Evolutionary conservation across 2,113 vertebrate species (phyloP), one percentile per base, ranked within the genome.

Genomic region (Corvus cornix): DNA sequence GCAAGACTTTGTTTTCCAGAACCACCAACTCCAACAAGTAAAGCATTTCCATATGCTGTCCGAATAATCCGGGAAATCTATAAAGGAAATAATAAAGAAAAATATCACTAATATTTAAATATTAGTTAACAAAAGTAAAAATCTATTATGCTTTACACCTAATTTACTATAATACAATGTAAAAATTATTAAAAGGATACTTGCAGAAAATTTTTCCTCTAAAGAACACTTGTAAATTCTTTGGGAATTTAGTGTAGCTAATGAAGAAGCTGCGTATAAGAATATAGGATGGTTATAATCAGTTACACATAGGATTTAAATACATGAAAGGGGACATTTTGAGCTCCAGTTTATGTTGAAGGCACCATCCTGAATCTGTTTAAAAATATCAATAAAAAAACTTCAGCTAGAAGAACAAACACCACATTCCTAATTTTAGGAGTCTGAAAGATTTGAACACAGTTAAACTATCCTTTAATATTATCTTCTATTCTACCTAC

Each of bases 1-100:
- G 98, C 98, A 88, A 98, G 97, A 77, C 98, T 98, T 88, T 98
- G 98, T 76, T 98, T 98, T 91, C 98, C 98, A 2, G 98, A 98
- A 46, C 98, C 98, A 70, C 98, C 98, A 35, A 98, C 98, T 46
- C 98, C 98, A 81, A 98, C 98, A 79, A 98, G 97, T 96, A 98
- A 93, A 11, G 98, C 98, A 81, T 98, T 98, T 91, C 98, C 98
- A 96, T 97, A 97, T 3, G 97, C 93, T 67, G 98, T 98, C 28
- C 98, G 97, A 91, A 98, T 96, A 96, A 98, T 97, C 48, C 98
- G 96, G 66, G 98, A 98, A 93, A 98, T 97, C 98, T 98, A 53
- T 72, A 90, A 37, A 87, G 44, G 67, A 82, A 89, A 91, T 88
- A 27, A 72, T 16, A 10, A 37, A 89, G 53, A 22, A 51, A 90